Conservation (phyloP, 2,888 invertebrate species). For the Cantharis rufa region DNA sequence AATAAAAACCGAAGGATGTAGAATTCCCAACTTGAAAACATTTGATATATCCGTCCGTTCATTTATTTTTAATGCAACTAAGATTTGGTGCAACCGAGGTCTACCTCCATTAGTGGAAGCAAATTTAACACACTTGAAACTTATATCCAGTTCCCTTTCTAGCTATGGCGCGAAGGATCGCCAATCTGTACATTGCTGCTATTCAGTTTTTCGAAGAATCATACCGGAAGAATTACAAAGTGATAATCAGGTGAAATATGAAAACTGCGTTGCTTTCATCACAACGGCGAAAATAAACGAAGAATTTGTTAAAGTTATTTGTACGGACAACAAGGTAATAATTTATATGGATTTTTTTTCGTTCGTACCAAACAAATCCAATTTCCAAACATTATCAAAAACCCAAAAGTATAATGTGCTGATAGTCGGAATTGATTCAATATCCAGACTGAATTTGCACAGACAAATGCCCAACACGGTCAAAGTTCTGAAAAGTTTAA, state of each 20-base stretch:
- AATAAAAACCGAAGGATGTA: conserved; percentile 67
- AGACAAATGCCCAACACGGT: conserved; percentile 80
- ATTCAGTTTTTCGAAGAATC: conserved; percentile 63
- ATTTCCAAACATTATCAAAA: not conserved
- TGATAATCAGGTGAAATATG: conserved; percentile 58
- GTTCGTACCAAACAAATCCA: conserved; percentile 61
- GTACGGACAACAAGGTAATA: conserved; percentile 59
- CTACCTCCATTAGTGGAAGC: conserved; percentile 60
- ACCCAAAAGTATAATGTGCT: conserved; percentile 66
- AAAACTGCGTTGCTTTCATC: conserved; percentile 59
- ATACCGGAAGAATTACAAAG: conserved; percentile 57
- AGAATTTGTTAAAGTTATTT: conserved; percentile 73
- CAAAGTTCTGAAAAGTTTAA: conserved; percentile 61
- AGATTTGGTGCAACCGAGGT: conserved; percentile 59
- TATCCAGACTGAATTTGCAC: conserved; percentile 83
- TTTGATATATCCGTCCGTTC: conserved; percentile 62
- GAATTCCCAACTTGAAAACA: conserved; percentile 67
- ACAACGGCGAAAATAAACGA: conserved; percentile 55
- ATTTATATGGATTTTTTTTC: conserved; percentile 72
- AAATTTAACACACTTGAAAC: conserved; percentile 64
- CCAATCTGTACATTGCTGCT: conserved; percentile 64
- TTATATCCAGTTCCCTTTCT: conserved; percentile 56
- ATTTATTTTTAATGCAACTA: conserved; percentile 59
- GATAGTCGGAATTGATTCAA: conserved; percentile 81
- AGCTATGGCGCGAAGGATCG: conserved; percentile 59